Evolutionary conservation across 2,888 invertebrate genomes (phyloP), one percentile per base, ranked within the genome.

Genomic region (Muscina levida): DNA sequence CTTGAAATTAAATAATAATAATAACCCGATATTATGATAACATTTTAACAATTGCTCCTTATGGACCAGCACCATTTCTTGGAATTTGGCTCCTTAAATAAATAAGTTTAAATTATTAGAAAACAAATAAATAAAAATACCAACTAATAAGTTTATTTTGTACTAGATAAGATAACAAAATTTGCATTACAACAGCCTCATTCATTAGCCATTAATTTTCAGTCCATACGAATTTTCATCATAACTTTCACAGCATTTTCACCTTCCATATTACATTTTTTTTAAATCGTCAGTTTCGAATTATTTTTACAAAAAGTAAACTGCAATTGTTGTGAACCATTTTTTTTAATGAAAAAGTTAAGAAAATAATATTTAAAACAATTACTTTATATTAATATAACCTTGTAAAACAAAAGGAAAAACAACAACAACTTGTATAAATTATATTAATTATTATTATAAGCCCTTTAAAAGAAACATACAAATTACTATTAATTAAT

Each of bases 401-500:
- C 19, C 37, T 59, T 59, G 22, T 22, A 24, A 13, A n/a, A 53
- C 22, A 62, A 39, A 53, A 17, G 15, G 26, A 56, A 26, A 56
- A 26, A 31, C 37, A 39, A 59, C 19, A 22, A 62, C 39, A 62
- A 39, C 62, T 62, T 62, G 62, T 62, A 62, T 15, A 62, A 62
- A 62, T 62, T 37, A 62, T 37, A 57, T 57, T 57, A 57, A 57
- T 26, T 19, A 59, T 53, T 53, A 51, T 51, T 51, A 51, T 22
- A 19, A 51, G 22, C 22, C 19, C 13, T 51, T 51, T 22, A 51
- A 53, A 22, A 37, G 31, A 57, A 37, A 37, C 31, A 13, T 39
- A 59, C 39, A 39, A 59, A 31, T 42, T 62, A 62, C 22, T 62
- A 53, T 53, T 53, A 24, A 22, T 53, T 53, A 53, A 53, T 53